Conservation (phyloP, 2,797 vertebrate genomes). For the Schizopygopsis malacanthus region DNA sequence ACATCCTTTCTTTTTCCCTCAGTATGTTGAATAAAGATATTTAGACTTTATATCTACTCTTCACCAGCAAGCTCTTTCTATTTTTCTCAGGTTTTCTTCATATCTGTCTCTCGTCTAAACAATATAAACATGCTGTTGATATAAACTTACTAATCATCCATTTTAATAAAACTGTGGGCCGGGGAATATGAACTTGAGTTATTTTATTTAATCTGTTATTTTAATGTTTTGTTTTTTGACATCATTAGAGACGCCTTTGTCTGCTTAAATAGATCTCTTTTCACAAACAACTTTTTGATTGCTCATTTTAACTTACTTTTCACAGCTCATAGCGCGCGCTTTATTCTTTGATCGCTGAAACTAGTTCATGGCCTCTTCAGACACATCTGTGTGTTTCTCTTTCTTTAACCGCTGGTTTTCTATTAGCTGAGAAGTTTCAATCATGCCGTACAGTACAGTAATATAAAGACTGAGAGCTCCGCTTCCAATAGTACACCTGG, state of each 20-base stretch:
- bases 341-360: conserved; percentile 75
- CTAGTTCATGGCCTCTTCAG: conserved; percentile 75
- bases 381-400: conserved; percentile 39
- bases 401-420: conserved; percentile 16
- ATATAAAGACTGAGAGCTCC: conserved; percentile 55
- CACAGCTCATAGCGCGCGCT: too few relatives aligned
- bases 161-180: too few relatives aligned
- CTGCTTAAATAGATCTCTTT: conserved; percentile 27
- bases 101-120: conserved; percentile 96
- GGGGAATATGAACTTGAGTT: too few relatives aligned
- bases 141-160: conserved; percentile 94
- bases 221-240: too few relatives aligned
- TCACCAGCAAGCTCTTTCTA: conserved; percentile 81
- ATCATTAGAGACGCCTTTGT: too few relatives aligned
- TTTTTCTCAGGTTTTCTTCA: conserved; percentile 98
- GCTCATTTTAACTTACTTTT: too few relatives aligned
- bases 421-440: conserved; percentile 34
- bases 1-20: too few relatives aligned
- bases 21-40: too few relatives aligned
- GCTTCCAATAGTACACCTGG: conserved; percentile 57
- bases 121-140: too few relatives aligned
- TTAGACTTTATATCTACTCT: too few relatives aligned
- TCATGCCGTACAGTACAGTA: background rate
- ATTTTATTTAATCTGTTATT: too few relatives aligned
- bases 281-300: conserved; percentile 80